phyloP scores from a whole-genome alignment of 2,113 vertebrate genomes.

The Collichthys lucidus region DNA sequence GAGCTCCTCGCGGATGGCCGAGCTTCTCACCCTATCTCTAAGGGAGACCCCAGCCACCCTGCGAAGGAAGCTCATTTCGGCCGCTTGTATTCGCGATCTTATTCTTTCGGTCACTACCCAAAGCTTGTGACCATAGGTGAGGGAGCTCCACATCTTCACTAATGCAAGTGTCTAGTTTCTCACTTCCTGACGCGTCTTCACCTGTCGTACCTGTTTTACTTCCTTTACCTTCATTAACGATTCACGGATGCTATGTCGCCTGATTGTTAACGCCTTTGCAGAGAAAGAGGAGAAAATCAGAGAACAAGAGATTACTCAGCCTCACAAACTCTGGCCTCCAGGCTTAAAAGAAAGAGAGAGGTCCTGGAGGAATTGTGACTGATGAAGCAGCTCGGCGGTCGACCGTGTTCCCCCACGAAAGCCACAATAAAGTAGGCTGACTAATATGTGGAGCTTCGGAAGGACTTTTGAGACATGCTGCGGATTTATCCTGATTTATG shows the following conservation, averaged over 20 bases:
- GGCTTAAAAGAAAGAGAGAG: constrained; percentile 44
- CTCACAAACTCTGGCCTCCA: constrained; percentile 37
- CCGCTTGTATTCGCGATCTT: too few species aligned
- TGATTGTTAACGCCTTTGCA: constrained; percentile 23
- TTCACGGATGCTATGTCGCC: constrained; percentile 11
- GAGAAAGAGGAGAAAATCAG: constrained; percentile 12
- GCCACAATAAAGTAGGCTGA: constrained; percentile 56
- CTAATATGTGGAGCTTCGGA: constrained; percentile 54
- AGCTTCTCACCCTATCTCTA: too few species aligned
- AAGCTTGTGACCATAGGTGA: too few species aligned
- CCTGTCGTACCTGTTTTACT: not conserved
- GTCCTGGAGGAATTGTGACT: constrained; percentile 48
- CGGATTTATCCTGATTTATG: constrained; percentile 64
- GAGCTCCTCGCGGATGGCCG: too few species aligned
- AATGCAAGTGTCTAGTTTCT: not conserved
- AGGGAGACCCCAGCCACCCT: too few species aligned
- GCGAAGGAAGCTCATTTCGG: too few species aligned
- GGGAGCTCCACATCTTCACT: too few species aligned
- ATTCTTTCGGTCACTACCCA: too few species aligned
- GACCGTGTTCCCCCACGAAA: constrained; percentile 33
- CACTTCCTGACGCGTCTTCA: not conserved
- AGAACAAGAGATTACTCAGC: constrained; percentile 29
- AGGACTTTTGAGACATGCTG: constrained; percentile 49
- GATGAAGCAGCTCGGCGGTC: constrained; percentile 59
- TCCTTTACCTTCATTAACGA: not conserved